phyloP scores from a whole-genome alignment of 1,140 invertebrate species.

The Dreissena polymorpha region DNA sequence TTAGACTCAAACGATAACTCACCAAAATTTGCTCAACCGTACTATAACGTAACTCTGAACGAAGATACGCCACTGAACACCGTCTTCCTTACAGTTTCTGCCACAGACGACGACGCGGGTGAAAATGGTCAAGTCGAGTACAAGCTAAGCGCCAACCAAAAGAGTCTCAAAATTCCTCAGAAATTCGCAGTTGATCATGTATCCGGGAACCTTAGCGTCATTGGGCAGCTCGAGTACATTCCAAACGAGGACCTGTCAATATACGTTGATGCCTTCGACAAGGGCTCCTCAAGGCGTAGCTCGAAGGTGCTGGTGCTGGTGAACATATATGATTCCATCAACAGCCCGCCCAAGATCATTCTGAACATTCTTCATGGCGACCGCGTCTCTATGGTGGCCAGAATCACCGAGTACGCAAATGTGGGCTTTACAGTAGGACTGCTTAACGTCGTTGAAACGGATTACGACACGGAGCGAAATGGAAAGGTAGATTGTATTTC shows the following conservation, averaged over 20 bases:
- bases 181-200: conserved; percentile 31
- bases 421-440: conserved; percentile 71
- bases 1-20: conserved; percentile 95
- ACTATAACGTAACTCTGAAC: conserved; percentile 85
- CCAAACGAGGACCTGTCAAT: conserved; percentile 55
- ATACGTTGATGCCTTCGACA: conserved; percentile 63
- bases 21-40: conserved; percentile 85
- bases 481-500: conserved; percentile 72
- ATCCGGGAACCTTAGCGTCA: conserved; percentile 42
- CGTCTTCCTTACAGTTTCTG: conserved; percentile 65
- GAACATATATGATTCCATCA: conserved; percentile 72
- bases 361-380: conserved; percentile 61
- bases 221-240: conserved; percentile 59
- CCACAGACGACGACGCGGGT: conserved; percentile 70
- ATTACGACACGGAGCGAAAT: conserved; percentile 71
- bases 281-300: conserved; percentile 55
- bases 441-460: conserved; percentile 63
- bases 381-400: conserved; percentile 43
- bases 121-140: conserved; percentile 71
- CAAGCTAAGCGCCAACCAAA: conserved; percentile 57
- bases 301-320: conserved; percentile 66
- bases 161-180: conserved; percentile 37
- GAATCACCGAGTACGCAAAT: conserved; percentile 70
- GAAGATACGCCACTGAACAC: conserved; percentile 80
- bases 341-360: conserved; percentile 74